Evolutionary conservation across 2,113 vertebrate species (phyloP).

Genomic region (Malaclemys terrapin): DNA sequence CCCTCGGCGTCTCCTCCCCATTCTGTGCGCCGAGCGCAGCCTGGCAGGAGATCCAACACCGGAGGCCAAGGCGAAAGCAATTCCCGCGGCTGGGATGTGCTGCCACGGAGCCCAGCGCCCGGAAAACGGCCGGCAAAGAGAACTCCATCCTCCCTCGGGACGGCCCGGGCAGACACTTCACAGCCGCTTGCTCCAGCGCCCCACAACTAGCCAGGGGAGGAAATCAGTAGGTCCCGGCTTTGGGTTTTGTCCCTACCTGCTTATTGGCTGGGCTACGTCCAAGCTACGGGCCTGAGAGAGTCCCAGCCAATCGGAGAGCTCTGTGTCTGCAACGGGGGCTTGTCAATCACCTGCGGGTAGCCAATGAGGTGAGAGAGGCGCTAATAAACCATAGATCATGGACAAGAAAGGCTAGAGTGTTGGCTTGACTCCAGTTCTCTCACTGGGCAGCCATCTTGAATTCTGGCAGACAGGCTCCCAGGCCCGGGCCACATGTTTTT

Average conservation of each 20-base stretch:
- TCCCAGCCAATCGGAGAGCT: background rate
- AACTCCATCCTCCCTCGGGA: background rate
- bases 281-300: too few species aligned
- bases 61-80: background rate
- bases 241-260: background rate
- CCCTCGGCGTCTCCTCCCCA: background rate
- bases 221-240: background rate
- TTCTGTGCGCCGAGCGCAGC: background rate
- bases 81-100: background rate
- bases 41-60: background rate
- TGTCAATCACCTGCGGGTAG: background rate
- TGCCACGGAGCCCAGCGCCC: background rate
- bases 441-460: constrained; percentile 1
- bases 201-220: background rate
- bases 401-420: background rate
- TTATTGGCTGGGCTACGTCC: background rate
- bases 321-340: background rate
- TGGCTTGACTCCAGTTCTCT: background rate
- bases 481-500: background rate
- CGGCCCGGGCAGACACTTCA: background rate
- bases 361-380: background rate
- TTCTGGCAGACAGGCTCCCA: background rate
- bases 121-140: background rate
- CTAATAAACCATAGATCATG: background rate
- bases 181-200: background rate